phyloP scores from a whole-genome alignment of 2,888 invertebrate species.

The Tachina lurida region DNA sequence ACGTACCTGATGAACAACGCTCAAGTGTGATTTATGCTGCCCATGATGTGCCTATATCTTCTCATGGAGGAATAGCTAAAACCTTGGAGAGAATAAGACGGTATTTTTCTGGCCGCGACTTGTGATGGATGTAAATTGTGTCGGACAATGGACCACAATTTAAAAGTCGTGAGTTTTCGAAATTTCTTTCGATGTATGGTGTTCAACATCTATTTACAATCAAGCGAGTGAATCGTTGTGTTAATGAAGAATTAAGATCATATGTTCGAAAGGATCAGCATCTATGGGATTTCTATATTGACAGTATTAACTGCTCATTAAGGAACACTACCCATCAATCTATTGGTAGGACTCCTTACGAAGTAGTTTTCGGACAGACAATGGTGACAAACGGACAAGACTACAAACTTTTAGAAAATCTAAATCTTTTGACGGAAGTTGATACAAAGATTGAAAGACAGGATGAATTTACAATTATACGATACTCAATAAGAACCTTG shows the following conservation, averaged over 20 bases:
- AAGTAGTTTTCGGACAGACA: slow-evolving; percentile 19
- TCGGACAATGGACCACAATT: slow-evolving; percentile 5
- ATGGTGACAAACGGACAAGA: not conserved
- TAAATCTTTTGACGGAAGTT: not conserved
- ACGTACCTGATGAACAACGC: no score
- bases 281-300: no score
- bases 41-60: no score
- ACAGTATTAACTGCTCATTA: no score
- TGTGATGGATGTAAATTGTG: no score
- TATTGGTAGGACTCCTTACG: no score
- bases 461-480: slow-evolving; percentile 3
- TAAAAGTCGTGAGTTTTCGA: not conserved
- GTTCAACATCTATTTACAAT: not conserved
- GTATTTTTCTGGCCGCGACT: no score
- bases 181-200: not conserved
- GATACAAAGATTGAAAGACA: slow-evolving; percentile 9
- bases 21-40: no score
- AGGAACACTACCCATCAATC: no score
- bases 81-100: no score
- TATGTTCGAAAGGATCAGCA: no score
- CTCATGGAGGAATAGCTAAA: no score
- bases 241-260: not conserved
- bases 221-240: not conserved
- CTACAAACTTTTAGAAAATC: not conserved
- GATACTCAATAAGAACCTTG: not conserved